Base-by-base conservation (phyloP, 2,797 vertebrate species). In the Spinus olivaceus region DNA sequence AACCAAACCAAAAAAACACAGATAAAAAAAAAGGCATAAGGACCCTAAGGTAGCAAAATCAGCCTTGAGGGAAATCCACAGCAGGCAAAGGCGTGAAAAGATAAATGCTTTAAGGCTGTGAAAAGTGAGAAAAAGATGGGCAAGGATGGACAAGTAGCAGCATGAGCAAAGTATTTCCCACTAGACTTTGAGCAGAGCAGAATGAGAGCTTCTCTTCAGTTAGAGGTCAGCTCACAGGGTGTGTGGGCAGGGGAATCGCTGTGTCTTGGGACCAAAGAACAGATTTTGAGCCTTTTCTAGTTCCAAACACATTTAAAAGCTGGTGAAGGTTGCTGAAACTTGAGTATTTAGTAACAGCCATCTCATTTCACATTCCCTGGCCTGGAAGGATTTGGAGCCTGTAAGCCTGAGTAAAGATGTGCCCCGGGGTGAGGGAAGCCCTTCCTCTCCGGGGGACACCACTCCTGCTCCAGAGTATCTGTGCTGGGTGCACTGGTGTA, bases 61-160 rank as follows among this genome's bases (percentile, higher is more conserved):
- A 92, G 94, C 95, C 91, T 89, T 91, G 91, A 96, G 94, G 94
- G 92, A 96, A 96, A 95, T 94, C 85, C 87, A 78, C 57, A 92
- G 85, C 94, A 96, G 94, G 94, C 85, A 95, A 96, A 94, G 94
- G 92, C 70, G 79, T 92, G 95, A 95, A 96, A 94, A 94, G 92
- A 94, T 72, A 92, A 94, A 94, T 94, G 77, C 92, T 95, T 90
- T 92, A 90, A 92, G 90, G 73, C 90, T 96, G 89, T 90, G 85
- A 95, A 94, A 94, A 96, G 87, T 86, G 92, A 96, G 91, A 85
- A 84, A 84, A 96, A 92, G 65, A 94, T 83, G 82, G 92, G 85
- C 95, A 96, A 92, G 95, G 94, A 94, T 32, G 69, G 89, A 79
- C 95, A 96, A 91, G 95, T 73, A 91, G 80, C 51, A 92, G 92